Conservation (phyloP, 64 coral and sea anemone species). For the Porites australiensis region DNA sequence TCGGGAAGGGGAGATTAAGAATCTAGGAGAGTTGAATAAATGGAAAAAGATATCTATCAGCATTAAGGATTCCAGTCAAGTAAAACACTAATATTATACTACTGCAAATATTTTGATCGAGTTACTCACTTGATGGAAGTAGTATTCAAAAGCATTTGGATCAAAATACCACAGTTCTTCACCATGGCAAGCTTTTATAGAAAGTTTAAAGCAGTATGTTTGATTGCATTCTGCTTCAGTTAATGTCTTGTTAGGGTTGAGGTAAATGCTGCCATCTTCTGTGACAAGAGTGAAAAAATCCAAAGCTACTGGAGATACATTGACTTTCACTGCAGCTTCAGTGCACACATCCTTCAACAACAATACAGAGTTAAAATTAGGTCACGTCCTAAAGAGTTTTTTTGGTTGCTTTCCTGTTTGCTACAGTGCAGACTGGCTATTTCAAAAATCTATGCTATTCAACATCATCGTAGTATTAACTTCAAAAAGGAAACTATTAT, state of each 20-base stretch:
- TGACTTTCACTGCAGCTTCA: slow-evolving; percentile 65
- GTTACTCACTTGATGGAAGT: slow-evolving; percentile 83
- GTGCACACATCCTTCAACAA: slow-evolving; percentile 77
- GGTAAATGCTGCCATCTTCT: slow-evolving; percentile 39
- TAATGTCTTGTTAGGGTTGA: slow-evolving; percentile 71
- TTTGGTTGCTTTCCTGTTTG: too few species aligned
- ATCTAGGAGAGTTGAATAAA: too few species aligned
- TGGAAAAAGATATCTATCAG: too few species aligned
- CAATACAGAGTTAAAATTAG: background rate
- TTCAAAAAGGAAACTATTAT: too few species aligned
- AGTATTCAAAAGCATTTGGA: slow-evolving; percentile 67
- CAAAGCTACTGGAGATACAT: slow-evolving; percentile 62
- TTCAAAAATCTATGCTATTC: too few species aligned
- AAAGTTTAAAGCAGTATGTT: slow-evolving; percentile 69
- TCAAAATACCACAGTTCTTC: slow-evolving; percentile 66
- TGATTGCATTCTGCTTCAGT: slow-evolving; percentile 75
- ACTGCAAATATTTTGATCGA: too few species aligned
- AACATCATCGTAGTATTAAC: too few species aligned
- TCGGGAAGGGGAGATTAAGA: too few species aligned
- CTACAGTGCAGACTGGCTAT: too few species aligned
- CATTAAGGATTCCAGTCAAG: too few species aligned
- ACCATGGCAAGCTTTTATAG: slow-evolving; percentile 79
- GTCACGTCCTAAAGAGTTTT: too few species aligned
- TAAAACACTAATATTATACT: too few species aligned
- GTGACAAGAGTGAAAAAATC: slow-evolving; percentile 86